phyloP scores from a whole-genome alignment of 2,797 vertebrate genomes.

The Austrolebias charrua region DNA sequence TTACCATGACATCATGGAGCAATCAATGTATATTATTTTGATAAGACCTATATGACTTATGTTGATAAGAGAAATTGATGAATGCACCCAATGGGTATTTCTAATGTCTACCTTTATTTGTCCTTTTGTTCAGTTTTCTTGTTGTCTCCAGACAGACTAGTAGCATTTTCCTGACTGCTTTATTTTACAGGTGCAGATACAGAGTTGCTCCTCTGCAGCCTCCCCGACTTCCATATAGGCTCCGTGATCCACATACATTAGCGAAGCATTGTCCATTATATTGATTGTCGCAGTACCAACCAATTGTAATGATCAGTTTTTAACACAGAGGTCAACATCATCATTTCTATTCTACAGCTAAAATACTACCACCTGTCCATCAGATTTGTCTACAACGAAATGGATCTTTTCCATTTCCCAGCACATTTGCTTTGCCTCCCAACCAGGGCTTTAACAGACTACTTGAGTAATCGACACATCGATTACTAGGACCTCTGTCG shows the following conservation, averaged over 20 bases:
- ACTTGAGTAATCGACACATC: too few relatives aligned
- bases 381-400: neutral
- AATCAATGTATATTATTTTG: too few relatives aligned
- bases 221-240: conserved; percentile 11
- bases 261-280: conserved; percentile 4
- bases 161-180: neutral
- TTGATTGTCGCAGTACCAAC: neutral
- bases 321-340: neutral
- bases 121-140: neutral
- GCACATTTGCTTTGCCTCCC: neutral
- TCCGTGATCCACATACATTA: conserved; percentile 11
- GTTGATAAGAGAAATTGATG: neutral
- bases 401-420: neutral
- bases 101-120: neutral
- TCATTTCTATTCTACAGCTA: conserved; percentile 23
- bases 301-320: neutral
- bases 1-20: too few relatives aligned
- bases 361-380: conserved; percentile 2
- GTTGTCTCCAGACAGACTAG: conserved; percentile 6
- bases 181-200: neutral
- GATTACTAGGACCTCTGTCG: too few relatives aligned
- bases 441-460: conserved; percentile 1
- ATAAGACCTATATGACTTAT: neutral
- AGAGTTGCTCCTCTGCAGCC: neutral
- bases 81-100: neutral